phyloP scores from a whole-genome alignment of 2,113 vertebrate species.

The Lethenteron reissneri region DNA sequence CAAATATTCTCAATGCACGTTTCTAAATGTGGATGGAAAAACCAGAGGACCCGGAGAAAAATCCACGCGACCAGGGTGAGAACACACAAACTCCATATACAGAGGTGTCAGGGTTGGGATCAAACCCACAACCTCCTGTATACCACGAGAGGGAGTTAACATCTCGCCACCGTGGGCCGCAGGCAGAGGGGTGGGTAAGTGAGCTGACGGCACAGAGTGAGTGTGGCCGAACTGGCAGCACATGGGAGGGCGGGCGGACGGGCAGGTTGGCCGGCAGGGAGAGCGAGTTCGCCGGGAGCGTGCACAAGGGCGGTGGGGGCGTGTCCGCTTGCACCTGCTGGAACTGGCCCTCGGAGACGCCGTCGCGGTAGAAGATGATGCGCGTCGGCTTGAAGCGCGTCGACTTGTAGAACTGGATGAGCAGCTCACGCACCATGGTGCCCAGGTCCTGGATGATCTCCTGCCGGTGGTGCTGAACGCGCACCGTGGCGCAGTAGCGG shows the following conservation, averaged over 20 bases:
- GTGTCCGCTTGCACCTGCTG: slow-evolving; percentile 44
- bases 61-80: too few species aligned
- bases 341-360: slow-evolving; percentile 92
- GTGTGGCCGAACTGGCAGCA: background rate
- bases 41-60: too few species aligned
- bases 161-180: too few species aligned
- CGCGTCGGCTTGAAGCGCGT: slow-evolving; percentile 94
- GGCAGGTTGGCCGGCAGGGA: background rate
- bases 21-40: too few species aligned
- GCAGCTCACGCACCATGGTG: slow-evolving; percentile 91
- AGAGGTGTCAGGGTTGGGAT: too few species aligned
- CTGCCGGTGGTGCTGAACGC: slow-evolving; percentile 82
- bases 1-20: too few species aligned
- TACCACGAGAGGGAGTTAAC: too few species aligned
- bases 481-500: slow-evolving; percentile 90
- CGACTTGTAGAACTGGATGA: slow-evolving; percentile 99
- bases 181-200: background rate
- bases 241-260: background rate
- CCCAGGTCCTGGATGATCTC: slow-evolving; percentile 94
- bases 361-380: slow-evolving; percentile 82
- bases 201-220: background rate
- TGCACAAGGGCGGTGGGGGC: background rate
- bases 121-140: too few species aligned
- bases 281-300: background rate
- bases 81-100: too few species aligned